These are phyloP conservation scores for Pelodytes ibericus DNA, from an alignment of 2,797 vertebrate species.

Conservation along the genomic window DNA sequence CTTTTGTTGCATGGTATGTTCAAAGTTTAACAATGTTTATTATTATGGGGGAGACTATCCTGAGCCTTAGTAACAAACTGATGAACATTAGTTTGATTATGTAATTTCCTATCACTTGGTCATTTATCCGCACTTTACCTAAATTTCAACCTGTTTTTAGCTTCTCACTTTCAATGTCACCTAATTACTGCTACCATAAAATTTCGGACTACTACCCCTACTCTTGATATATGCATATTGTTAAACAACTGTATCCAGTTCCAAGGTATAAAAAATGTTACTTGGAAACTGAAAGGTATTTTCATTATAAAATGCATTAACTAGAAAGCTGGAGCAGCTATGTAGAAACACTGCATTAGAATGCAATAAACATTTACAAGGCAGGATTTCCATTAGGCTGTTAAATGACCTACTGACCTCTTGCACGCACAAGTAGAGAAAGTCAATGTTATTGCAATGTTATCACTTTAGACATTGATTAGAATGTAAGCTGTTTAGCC, in stretches of 20 bases:
- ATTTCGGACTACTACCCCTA: background rate
- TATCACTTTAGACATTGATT: conserved; percentile 10
- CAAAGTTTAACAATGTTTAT: no score
- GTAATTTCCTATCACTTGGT: no score
- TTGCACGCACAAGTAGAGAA: conserved; percentile 25
- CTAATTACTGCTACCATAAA: conserved; percentile 4
- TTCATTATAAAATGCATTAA: conserved; percentile 20
- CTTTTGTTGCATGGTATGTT: no score
- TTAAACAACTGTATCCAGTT: conserved; percentile 17
- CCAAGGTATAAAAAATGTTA: conserved; percentile 30
- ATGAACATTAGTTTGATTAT: no score
- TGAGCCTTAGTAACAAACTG: no score
- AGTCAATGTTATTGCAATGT: conserved; percentile 43
- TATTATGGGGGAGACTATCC: no score
- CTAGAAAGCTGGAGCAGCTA: conserved; percentile 1
- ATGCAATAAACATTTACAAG: conserved; percentile 48
- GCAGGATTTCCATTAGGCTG: conserved; percentile 37
- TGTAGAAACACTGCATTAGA: conserved; percentile 35
- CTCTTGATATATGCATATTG: conserved; percentile 12
- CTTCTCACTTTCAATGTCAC: background rate
- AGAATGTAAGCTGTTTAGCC: background rate
- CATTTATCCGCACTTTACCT: no score
- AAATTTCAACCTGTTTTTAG: no score
- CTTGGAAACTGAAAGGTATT: conserved; percentile 17
- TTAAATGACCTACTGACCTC: conserved; percentile 36